Base-by-base conservation (phyloP, 2,888 invertebrate genomes). In the Punctoribates punctum region DNA sequence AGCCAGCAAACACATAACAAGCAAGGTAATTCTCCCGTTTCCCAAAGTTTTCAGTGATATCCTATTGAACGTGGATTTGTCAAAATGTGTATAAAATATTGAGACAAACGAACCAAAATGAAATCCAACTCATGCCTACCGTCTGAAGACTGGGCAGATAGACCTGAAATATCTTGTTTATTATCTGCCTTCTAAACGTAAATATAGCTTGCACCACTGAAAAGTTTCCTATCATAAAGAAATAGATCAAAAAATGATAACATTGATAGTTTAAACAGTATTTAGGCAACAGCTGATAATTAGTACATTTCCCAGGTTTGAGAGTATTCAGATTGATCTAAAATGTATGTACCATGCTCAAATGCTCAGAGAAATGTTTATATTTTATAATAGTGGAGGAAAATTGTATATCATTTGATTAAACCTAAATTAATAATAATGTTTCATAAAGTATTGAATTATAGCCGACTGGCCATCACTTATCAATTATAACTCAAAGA, bases 81-180 rank as follows among this genome's bases (percentile, higher is more conserved):
- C n/a, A n/a, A n/a, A n/a, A n/a, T n/a, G n/a, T n/a, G n/a, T n/a
- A 51, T 51, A 51, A n/a, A 51, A 51, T n/a, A n/a, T n/a, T n/a
- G 51, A 13, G 17, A 54, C 5, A n/a, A 11, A 54, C 54, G 54
- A 54, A 60, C 60, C 60, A 60, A 60, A 60, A 60, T 60, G 60
- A 60, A 60, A 60, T 20, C 60, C 60, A 60, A 27, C 60, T 60
- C 23, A 60, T 8, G 11, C 20, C 20, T 20, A 60, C 60, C 6
- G 6, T 60, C 3, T 23, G 20, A 60, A 23, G 11, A 60, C 60
- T 60, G 8, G 60, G 60, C 4, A 27, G 6, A 60, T 60, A 60
- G 11, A 60, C 60, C 13, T 60, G 60, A 4, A 15, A 25, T 27
- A 60, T 6, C 25, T 60, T 60, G 27, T 60, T 60, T 5, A 25